Base-by-base conservation (phyloP, 2,113 vertebrate genomes). In the Probosciger aterrimus region DNA sequence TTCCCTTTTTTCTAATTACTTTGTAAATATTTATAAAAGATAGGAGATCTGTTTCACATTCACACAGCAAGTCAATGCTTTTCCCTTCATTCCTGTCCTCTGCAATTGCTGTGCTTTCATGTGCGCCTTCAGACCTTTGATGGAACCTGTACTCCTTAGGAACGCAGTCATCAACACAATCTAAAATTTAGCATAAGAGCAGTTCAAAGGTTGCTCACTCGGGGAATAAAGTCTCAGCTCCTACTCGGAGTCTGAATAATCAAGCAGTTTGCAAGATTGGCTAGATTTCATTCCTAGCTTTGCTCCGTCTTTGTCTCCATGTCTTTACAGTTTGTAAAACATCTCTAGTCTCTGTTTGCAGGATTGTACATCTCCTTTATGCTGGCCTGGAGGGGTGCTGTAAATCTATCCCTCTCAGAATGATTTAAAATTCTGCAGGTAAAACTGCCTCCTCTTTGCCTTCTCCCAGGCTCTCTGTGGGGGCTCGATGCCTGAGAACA, bases 1-100 rank as follows among this genome's bases (percentile, higher is more conserved):
- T 85, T 84, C 86, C 71, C 86, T 77, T 91, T 82, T 84, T 85
- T 71, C 86, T 95, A 83, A 92, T 95, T 93, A 79, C 79, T 89
- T 85, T 91, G 82, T 94, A 97, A 96, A 93, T 97, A 95, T 95
- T 97, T 96, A 90, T 69, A 75, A 91, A 96, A 92, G 90, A 96
- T 93, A 68, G 5, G 4, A 68, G 95, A 87, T 96, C 64, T 70
- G 74, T 88, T 96, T 94, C 92, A 84, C 75, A 75, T 95, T 95
- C 65, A 17, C 24, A 12, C 11, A 92, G 65, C 4, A 2, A 94
- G 31, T 74, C 92, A 59, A 20, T 39, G 23, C 63, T 90, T 88
- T 89, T 92, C 44, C 53, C 84, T 70, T 67, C 77, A 60, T 92
- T 95, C 79, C 82, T 80, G 27, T 47, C 46, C 59, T 82, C 82